phyloP scores from a whole-genome alignment of 2,888 invertebrate genomes.

The Lepidochitona cinerea region DNA sequence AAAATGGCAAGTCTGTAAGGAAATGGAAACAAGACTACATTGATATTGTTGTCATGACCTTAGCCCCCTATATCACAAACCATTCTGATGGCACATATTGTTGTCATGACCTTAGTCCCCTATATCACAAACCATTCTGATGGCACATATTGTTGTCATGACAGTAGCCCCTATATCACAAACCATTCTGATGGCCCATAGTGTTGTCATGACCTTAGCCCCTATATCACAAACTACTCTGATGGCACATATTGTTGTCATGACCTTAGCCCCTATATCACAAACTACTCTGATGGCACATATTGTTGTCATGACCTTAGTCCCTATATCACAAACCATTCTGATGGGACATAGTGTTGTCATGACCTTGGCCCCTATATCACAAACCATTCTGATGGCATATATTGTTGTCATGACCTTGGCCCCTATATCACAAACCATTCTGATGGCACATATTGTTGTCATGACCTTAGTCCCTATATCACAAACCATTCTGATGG shows the following conservation, averaged over 20 bases:
- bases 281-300: neutral
- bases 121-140: neutral
- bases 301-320: neutral
- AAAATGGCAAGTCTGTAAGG: constrained; percentile 75
- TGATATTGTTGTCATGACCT: neutral
- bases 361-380: neutral
- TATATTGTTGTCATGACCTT: neutral
- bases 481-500: neutral
- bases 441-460: neutral
- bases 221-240: neutral
- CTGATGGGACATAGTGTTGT: neutral
- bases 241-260: neutral
- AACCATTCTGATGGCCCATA: neutral
- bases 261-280: neutral
- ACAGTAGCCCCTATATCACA: neutral
- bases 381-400: neutral
- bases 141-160: neutral
- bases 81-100: neutral
- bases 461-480: neutral
- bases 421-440: neutral
- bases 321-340: neutral
- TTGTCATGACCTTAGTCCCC: neutral
- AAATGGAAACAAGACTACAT: no score
- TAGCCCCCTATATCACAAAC: neutral
- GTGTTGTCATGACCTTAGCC: neutral